Percentiles rank a stretch among this genome's conserved stretches.
Conservation (phyloP, 2,113 vertebrate genomes). For the Gambusia holbrooki region DNA sequence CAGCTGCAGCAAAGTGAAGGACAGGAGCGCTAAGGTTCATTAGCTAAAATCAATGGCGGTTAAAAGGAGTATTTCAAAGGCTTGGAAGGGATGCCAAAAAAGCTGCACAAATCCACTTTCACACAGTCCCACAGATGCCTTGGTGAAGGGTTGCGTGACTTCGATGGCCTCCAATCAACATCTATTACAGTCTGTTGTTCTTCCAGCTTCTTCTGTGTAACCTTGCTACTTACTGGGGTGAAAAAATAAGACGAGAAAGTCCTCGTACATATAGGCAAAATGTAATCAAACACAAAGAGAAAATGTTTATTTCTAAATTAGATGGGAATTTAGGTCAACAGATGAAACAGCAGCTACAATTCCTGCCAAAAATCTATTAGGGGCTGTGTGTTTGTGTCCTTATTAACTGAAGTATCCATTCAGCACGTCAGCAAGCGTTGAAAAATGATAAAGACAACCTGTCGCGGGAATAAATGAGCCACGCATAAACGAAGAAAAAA, state of each 20-base stretch:
- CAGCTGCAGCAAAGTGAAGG: constrained; percentile 44
- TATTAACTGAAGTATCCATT: constrained; percentile 3
- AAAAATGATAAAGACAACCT: constrained; percentile 3
- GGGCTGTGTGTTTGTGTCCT: constrained; percentile 26
- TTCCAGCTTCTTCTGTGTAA: constrained; percentile 52
- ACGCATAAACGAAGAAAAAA: constrained; percentile 23
- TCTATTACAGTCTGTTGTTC: constrained; percentile 53
- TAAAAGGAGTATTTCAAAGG: constrained; percentile 44
- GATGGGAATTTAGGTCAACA: constrained; percentile 11
- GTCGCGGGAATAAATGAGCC: constrained; percentile 13
- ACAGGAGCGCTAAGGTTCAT: constrained; percentile 51
- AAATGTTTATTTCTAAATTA: constrained; percentile 3
- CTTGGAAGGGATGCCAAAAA: constrained; percentile 30
- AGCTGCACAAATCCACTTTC: constrained; percentile 29
- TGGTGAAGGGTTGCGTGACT: constrained; percentile 36
- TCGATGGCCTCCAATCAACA: constrained; percentile 66
- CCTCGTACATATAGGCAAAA: constrained; percentile 8
- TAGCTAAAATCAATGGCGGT: constrained; percentile 60
- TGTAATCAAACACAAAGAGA: constrained; percentile 3
- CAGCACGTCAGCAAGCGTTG: constrained; percentile 10
- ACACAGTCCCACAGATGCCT: constrained; percentile 10
- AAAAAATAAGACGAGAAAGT: constrained; percentile 45
- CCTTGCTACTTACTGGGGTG: constrained; percentile 76
- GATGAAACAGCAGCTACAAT: constrained; percentile 38
- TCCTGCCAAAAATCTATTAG: constrained; percentile 32